Percentiles rank a stretch among this genome's conserved stretches.
Conservation (phyloP, 1,140 invertebrate species). For the Tribolium madens region DNA sequence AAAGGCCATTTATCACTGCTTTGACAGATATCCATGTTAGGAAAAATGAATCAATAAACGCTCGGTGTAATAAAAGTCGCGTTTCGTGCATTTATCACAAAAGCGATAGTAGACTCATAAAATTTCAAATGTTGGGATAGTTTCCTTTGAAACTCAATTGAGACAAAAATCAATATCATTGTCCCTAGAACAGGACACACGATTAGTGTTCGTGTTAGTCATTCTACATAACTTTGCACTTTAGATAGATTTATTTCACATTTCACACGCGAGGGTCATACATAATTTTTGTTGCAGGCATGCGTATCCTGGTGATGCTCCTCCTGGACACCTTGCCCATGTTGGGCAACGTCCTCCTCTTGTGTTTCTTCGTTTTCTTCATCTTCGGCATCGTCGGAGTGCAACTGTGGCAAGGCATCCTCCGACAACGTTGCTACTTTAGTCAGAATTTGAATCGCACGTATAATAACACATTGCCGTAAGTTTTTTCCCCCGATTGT, state of each 20-base stretch:
- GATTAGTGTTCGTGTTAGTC: too few species aligned
- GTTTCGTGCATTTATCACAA: conserved; percentile 3
- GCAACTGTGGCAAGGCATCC: conserved; percentile 97
- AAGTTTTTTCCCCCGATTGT: conserved; percentile 16
- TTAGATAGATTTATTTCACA: too few species aligned
- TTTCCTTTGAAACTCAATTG: too few species aligned
- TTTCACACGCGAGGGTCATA: too few species aligned
- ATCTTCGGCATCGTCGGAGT: conserved; percentile 99
- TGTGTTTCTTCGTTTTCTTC: conserved; percentile 99
- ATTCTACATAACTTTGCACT: too few species aligned
- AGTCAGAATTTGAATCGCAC: conserved; percentile 64
- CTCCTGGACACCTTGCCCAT: conserved; percentile 99
- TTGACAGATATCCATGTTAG: conserved; percentile 9
- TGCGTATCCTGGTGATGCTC: conserved; percentile 98
- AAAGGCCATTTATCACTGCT: conserved; percentile 16
- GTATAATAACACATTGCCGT: conserved; percentile 14
- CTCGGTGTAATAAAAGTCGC: conserved; percentile 3
- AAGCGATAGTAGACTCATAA: background rate
- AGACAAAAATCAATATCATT: too few species aligned
- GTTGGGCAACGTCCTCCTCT: conserved; percentile 97
- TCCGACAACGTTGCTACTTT: conserved; percentile 93
- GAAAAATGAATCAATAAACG: conserved; percentile 3
- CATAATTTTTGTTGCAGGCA: conserved; percentile 76
- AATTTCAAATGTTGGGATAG: too few species aligned
- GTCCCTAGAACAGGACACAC: too few species aligned